These are phyloP conservation scores for Oryzias curvinotus DNA, from an alignment of 2,113 vertebrate species.

Conservation along the genomic window DNA sequence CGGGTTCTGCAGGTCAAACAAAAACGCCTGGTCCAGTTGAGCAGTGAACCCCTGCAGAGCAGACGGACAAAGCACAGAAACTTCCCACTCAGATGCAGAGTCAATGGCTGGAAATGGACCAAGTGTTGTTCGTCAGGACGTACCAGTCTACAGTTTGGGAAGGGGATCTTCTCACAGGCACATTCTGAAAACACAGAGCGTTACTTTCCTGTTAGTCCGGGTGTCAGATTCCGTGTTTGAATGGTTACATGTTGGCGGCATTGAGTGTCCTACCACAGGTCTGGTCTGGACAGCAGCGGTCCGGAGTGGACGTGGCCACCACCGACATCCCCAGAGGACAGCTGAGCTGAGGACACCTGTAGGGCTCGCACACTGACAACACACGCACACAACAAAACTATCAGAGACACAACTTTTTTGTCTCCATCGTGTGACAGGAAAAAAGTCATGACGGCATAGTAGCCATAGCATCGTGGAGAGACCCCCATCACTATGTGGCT, in stretches of 20 bases:
- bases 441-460: too few relatives aligned
- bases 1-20: constrained; percentile 81
- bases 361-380: constrained; percentile 86
- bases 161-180: constrained; percentile 84
- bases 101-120: too few relatives aligned
- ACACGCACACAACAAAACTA: constrained; percentile 19
- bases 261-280: constrained; percentile 83
- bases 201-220: too few relatives aligned
- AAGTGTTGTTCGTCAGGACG: constrained; percentile 28
- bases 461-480: too few relatives aligned
- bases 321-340: constrained; percentile 86
- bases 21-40: constrained; percentile 83
- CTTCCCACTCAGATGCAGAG: too few relatives aligned
- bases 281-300: constrained; percentile 86
- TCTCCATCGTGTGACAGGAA: too few relatives aligned
- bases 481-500: too few relatives aligned
- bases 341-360: constrained; percentile 82
- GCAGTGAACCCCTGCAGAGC: constrained; percentile 85
- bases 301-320: constrained; percentile 78
- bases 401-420: background rate
- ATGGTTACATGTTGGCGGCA: background rate
- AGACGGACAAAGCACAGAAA: background rate
- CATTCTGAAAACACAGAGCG: constrained; percentile 82
- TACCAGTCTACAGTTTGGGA: constrained; percentile 89
- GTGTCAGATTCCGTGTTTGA: background rate